Evolutionary conservation across 2,888 invertebrate genomes (phyloP).

Genomic region (Diarsia mendica): DNA sequence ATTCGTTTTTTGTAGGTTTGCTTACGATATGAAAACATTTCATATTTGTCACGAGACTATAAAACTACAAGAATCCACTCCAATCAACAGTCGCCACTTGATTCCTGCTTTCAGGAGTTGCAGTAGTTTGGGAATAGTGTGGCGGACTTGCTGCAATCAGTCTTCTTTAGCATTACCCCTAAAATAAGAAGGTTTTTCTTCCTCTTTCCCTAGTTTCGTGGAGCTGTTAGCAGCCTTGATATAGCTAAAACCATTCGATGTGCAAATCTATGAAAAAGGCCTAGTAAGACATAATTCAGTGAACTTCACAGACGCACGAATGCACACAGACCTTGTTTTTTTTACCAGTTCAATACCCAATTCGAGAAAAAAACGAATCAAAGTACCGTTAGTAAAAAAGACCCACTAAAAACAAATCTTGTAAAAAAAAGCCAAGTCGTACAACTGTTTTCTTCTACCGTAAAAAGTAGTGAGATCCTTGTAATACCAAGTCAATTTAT

Average conservation of each 20-base stretch:
- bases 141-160: too few relatives aligned
- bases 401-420: too few relatives aligned
- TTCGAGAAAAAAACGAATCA: not conserved
- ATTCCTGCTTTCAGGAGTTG: too few relatives aligned
- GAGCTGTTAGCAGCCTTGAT: not conserved
- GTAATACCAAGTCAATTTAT: too few relatives aligned
- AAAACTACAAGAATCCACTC: not conserved
- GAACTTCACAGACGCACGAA: conserved; percentile 6
- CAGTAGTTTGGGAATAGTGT: too few relatives aligned
- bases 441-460: too few relatives aligned
- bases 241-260: not conserved
- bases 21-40: not conserved
- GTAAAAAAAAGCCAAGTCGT: too few relatives aligned
- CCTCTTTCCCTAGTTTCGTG: not conserved
- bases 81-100: too few relatives aligned
- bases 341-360: conserved; percentile 2
- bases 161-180: not conserved
- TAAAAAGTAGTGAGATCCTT: too few relatives aligned
- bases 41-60: not conserved
- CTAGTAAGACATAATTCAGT: not conserved
- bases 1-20: not conserved
- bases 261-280: not conserved
- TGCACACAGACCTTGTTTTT: conserved; percentile 16
- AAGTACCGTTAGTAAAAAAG: not conserved
- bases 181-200: not conserved